Conservation (phyloP, 1,140 invertebrate genomes). For the Leptopilina boulardi region DNA sequence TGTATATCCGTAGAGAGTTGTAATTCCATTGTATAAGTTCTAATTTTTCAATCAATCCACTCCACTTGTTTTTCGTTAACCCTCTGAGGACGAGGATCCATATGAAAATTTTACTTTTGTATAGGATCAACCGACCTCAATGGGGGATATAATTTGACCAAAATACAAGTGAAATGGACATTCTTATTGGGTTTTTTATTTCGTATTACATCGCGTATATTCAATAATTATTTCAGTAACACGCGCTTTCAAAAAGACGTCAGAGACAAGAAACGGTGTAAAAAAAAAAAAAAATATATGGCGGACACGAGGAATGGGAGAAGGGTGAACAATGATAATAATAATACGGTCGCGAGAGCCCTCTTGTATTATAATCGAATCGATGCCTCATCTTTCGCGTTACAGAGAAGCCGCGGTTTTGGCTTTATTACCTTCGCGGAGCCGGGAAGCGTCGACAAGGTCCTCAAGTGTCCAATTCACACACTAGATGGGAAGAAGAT, state of each 20-base stretch:
- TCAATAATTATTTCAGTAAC: conserved; percentile 44
- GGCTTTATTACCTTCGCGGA: conserved; percentile 96
- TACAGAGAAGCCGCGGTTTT: conserved; percentile 93
- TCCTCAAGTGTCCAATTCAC: conserved; percentile 92
- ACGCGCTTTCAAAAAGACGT: conserved; percentile 17
- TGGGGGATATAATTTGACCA: not conserved
- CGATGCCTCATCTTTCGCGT: conserved; percentile 67
- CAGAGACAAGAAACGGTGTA: conserved; percentile 2
- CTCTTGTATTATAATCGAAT: conserved; percentile 42
- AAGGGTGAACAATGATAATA: conserved; percentile 24
- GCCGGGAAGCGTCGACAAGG: conserved; percentile 91
- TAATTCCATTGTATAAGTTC: conserved; percentile 25
- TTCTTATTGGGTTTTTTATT: conserved; percentile 6
- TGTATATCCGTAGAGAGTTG: conserved; percentile 31
- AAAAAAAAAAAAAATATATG: not conserved
- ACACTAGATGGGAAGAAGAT: conserved; percentile 96
- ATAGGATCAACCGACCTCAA: too few species aligned
- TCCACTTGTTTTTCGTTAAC: not conserved
- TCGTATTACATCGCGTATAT: conserved; percentile 12
- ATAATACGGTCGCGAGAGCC: conserved; percentile 39
- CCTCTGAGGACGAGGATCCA: not conserved
- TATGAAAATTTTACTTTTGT: too few species aligned
- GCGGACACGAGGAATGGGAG: conserved; percentile 44
- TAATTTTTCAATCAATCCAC: conserved; percentile 27
- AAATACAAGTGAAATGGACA: conserved; percentile 5